Base-by-base conservation (phyloP, 92 coral and sea anemone genomes). In the Palythoa grandiflora region DNA sequence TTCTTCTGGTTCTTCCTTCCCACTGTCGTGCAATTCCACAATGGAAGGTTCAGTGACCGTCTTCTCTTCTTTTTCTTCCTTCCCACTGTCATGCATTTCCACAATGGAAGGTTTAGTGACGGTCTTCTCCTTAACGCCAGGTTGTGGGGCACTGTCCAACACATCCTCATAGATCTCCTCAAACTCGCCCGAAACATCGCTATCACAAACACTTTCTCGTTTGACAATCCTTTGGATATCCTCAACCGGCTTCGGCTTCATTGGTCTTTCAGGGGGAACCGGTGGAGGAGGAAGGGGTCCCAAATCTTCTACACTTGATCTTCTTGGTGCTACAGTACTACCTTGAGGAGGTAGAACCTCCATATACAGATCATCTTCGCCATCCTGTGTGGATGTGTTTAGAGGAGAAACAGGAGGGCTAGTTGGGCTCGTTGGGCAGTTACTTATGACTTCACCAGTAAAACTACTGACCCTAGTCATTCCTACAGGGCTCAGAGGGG, bases 241-340 rank as follows among this genome's bases (percentile, higher is more conserved):
- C 68, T 86, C 74, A 47, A 87, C 80, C 66, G 86, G 88, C 71
- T 93, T 93, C 13, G 94, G 94, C 52, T 85, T 87, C 38, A 83
- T 89, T 52, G 96, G 96, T 60, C 89, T 90, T 19, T 87, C 86
- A n/a, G 89, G 89, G 57, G 90, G 92, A 36, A 83, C 59, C 1
- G 98, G 98, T 13, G 94, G 79, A 1, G 96, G 92, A 5, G 96
- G 98, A 10, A 95, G 94, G 15, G 98, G 98, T 37, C 98, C 98
- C 35, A 95, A 59, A 37, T 85, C 92, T 20, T 93, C 92, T 21
- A 68, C 91, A 75, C 93, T 94, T 17, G 92, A 85, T 44, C 16
- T 75, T 85, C 86, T 61, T 20, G 75, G 53, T 68, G 74, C 79
- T 20, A 47, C 66, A 14, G 60, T 3, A 21, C 75, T 38, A 13